Percentiles rank a stretch among this genome's conserved stretches.
phyloP scores from a whole-genome alignment of 1,140 invertebrate species.

The Protaetia brevitarsis region DNA sequence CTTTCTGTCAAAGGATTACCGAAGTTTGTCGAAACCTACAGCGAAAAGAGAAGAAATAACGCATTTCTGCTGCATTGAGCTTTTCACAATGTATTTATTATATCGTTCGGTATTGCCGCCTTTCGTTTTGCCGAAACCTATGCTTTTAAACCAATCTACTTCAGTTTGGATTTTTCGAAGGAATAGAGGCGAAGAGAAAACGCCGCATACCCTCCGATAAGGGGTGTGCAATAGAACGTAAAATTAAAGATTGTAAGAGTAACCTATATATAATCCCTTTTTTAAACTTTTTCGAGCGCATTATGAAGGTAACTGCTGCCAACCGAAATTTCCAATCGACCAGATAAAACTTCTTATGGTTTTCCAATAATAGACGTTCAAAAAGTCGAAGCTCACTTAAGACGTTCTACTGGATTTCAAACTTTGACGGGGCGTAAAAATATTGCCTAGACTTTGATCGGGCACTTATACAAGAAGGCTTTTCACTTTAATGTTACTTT shows the following conservation, averaged over 20 bases:
- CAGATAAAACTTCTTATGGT: neutral
- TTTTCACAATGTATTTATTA: conserved; percentile 9
- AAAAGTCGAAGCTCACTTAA: neutral
- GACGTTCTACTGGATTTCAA: neutral
- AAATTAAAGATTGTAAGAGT: conserved; percentile 18
- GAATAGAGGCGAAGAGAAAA: neutral
- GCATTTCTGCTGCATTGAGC: conserved; percentile 9
- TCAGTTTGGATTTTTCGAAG: conserved; percentile 4
- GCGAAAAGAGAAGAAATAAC: no score
- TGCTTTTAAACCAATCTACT: conserved; percentile 17
- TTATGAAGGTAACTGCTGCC: conserved; percentile 9
- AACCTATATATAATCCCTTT: conserved; percentile 17
- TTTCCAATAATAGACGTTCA: neutral
- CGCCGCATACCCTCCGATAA: neutral
- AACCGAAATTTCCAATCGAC: conserved; percentile 5
- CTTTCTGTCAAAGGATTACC: no score
- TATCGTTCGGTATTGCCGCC: neutral
- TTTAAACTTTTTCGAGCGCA: conserved; percentile 12
- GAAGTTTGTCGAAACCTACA: no score
- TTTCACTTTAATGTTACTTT: neutral
- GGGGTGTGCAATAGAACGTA: conserved; percentile 17
- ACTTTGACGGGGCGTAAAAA: neutral
- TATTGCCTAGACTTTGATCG: neutral
- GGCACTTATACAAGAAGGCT: neutral
- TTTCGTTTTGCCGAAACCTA: neutral